Evolutionary conservation across 2,888 invertebrate genomes (phyloP).

Genomic region (Pseudococcus jackbeardsleyi): DNA sequence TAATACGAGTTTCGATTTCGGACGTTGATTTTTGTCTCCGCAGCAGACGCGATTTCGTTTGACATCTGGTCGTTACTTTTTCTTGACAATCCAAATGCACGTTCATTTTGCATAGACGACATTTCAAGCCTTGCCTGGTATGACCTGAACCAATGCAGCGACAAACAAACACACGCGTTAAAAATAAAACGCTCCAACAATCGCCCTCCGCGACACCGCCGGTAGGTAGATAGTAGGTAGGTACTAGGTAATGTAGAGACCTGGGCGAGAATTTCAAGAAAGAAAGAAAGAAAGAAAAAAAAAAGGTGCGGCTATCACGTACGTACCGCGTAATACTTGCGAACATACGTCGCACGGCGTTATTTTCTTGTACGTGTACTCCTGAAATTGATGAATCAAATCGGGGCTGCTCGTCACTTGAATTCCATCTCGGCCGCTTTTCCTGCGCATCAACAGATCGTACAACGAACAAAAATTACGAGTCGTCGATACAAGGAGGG

Average conservation of each 20-base stretch:
- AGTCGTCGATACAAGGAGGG: too few species aligned
- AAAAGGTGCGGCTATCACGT: constrained; percentile 68
- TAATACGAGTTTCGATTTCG: constrained; percentile 80
- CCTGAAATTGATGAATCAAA: constrained; percentile 89
- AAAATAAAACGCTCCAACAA: too few species aligned
- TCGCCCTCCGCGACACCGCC: too few species aligned
- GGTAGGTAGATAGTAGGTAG: too few species aligned
- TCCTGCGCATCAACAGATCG: constrained; percentile 72
- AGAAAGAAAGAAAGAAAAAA: too few species aligned
- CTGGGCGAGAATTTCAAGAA: neutral
- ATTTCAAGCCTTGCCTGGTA: constrained; percentile 90
- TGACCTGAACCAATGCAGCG: constrained; percentile 76
- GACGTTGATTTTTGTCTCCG: constrained; percentile 92
- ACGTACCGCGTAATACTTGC: constrained; percentile 88
- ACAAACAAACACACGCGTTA: neutral
- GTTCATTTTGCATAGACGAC: constrained; percentile 91
- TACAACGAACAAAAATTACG: neutral
- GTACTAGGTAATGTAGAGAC: neutral
- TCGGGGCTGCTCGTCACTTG: constrained; percentile 79
- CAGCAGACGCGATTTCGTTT: constrained; percentile 85
- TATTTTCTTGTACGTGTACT: constrained; percentile 95
- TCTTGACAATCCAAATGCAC: constrained; percentile 87
- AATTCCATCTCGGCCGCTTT: constrained; percentile 79
- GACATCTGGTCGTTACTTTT: constrained; percentile 85
- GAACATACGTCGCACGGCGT: constrained; percentile 95